phyloP scores from a whole-genome alignment of 2,113 vertebrate species.

The Argyrosomus japonicus region DNA sequence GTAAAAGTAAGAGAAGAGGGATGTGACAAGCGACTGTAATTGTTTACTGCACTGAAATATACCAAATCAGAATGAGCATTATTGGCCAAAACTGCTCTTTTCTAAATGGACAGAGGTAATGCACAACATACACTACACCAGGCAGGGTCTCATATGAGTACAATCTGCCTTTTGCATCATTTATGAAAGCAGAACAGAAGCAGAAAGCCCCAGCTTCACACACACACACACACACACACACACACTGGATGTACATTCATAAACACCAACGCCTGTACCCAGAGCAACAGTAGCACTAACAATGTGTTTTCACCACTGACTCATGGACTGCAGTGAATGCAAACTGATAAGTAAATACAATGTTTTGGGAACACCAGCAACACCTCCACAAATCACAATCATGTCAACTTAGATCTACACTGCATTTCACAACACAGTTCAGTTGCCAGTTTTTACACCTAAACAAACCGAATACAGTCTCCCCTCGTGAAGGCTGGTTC shows the following conservation, averaged over 20 bases:
- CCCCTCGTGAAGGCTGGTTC: too few relatives aligned
- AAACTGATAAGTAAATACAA: neutral
- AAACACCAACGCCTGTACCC: neutral
- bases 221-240: neutral
- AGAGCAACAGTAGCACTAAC: constrained; percentile 29
- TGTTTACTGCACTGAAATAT: constrained; percentile 8
- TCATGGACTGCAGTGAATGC: constrained; percentile 26
- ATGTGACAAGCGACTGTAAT: constrained; percentile 36
- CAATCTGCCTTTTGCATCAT: constrained; percentile 24
- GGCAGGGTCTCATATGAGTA: neutral
- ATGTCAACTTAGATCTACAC: neutral
- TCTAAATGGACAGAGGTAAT: constrained; percentile 9
- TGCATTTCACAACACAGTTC: neutral
- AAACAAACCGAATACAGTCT: neutral
- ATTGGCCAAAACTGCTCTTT: constrained; percentile 11
- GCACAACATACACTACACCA: neutral
- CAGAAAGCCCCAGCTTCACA: constrained; percentile 19
- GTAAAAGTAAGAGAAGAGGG: neutral
- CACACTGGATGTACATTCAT: neutral
- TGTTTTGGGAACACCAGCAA: neutral
- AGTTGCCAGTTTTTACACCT: neutral
- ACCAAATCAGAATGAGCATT: constrained; percentile 1
- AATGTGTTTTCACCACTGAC: constrained; percentile 30
- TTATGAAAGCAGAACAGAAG: constrained; percentile 25
- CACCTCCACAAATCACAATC: neutral